Base-by-base conservation (phyloP, 2,113 vertebrate species). In the Macrotus californicus region DNA sequence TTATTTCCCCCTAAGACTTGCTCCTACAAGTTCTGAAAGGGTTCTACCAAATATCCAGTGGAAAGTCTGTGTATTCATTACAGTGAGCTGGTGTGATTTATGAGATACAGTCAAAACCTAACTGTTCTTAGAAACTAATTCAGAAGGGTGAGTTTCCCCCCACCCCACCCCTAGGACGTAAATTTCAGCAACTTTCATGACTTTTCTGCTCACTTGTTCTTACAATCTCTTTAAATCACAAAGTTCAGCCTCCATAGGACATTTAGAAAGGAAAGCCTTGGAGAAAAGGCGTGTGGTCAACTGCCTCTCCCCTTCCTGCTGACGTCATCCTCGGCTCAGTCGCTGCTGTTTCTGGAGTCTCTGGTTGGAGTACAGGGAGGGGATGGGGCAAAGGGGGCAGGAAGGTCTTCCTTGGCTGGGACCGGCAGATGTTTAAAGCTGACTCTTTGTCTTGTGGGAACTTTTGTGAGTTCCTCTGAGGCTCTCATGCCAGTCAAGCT, bases 91-190 rank as follows among this genome's bases (percentile, higher is more conserved):
- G 29, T 69, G 8, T 75, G 48, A 89, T n/a, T 86, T 91, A 19
- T 81, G 36, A 91, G 39, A 87, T 36, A 81, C 1, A 96, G 54
- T 95, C 95, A 96, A 97, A 96, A 91, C 89, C 86, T 81, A 93
- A 93, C 83, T 94, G 50, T 73, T 86, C 75, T 96, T 54, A 82
- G 67, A 83, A 87, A 89, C 67, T 61, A 89, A 70, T 83, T 96
- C 56, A 75, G 82, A 81, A 24, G 70, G 10, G 19, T 73, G 18
- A 86, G 39, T 67, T 75, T 95, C 93, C 39, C 46, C 59, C 59
- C 10, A 61, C 24, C 26, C 24, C 24, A 12, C 22, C 50, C n/a
- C 87, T 14, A 77, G 31, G 36, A 59, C 81, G 41, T 87, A 94
- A 94, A 85, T 91, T 96, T 48, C 91, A 89, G 52, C 77, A 66